Conservation (phyloP, 2,797 vertebrate species). For the Sphenodon punctatus region DNA sequence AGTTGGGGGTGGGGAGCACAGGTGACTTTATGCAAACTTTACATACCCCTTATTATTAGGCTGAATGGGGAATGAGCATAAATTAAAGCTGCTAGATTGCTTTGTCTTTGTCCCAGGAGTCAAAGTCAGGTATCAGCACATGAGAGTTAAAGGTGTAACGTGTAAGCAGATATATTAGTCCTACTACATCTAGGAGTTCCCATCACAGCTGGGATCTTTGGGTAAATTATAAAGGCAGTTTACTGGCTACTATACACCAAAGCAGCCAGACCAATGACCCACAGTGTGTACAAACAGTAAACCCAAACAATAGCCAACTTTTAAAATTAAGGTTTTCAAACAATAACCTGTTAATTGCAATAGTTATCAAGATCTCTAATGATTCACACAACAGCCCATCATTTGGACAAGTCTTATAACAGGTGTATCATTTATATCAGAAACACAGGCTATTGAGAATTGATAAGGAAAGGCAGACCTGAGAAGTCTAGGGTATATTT, state of each 20-base stretch:
- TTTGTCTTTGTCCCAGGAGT: no score
- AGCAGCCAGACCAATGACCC: no score
- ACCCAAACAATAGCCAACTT: neutral
- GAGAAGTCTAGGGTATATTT: neutral
- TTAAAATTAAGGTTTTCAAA: neutral
- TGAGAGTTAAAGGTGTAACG: neutral
- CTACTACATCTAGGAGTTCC: neutral
- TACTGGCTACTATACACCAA: no score
- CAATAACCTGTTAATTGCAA: neutral
- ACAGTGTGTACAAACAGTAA: neutral
- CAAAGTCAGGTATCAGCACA: no score
- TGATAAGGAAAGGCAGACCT: constrained; percentile 15
- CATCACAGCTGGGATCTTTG: no score
- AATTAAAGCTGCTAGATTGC: neutral
- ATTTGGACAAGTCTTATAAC: neutral
- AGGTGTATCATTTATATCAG: neutral
- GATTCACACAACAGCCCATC: neutral
- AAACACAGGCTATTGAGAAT: constrained; percentile 23
- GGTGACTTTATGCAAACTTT: neutral
- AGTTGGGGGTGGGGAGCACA: neutral
- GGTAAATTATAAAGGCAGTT: no score
- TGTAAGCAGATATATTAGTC: neutral
- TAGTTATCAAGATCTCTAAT: neutral
- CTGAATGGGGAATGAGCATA: neutral
- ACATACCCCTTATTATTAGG: neutral